Evolutionary conservation across 2,888 invertebrate species (phyloP), one percentile per base, ranked within the genome.

Genomic region (Tiliacea citrago): DNA sequence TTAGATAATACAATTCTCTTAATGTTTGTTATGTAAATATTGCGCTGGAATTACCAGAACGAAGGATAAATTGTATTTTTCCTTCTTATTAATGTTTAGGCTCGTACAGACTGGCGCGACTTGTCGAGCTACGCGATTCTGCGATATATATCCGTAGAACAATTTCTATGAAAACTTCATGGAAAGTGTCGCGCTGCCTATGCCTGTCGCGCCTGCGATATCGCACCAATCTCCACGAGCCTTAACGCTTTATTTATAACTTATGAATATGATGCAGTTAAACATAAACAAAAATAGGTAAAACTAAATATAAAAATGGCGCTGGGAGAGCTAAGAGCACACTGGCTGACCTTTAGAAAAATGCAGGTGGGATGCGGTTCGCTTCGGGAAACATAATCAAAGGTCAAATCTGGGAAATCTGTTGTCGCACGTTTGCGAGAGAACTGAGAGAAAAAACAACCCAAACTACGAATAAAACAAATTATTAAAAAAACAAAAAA

Each of bases 1-100:
- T 78, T 3, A 60, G 82, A 67, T 79, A 78, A 63, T 57, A 21
- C 62, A 21, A 10, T 39, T 39, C 13, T 60, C 39, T 51, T n/a
- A 16, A 29, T n/a, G n/a, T 35, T 35, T 70, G 13, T 58, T 29
- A 67, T 24, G 51, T 68, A 71, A 65, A 60, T 29, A 72, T n/a
- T 45, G n/a, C 10, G 21, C 10, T n/a, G 57, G 53, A 45, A 63
- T 58, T 60, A 45, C 60, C 29, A 62, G 49, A 63, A 21, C 16
- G 5, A 61, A 66, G 0, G 0, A n/a, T 42, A 55, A n/a, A 53
- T 13, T 29, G 9, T 42, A 47, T n/a, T 57, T 78, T 60, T 58
- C 51, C 18, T 61, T 45, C 12, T 49, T 16, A 4, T 9, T 47
- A 10, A 5, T 39, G 13, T 39, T 29, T 29, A 29, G 29, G 29